Base-by-base conservation (phyloP, 2,888 invertebrate genomes). In the Tipula lateralis region DNA sequence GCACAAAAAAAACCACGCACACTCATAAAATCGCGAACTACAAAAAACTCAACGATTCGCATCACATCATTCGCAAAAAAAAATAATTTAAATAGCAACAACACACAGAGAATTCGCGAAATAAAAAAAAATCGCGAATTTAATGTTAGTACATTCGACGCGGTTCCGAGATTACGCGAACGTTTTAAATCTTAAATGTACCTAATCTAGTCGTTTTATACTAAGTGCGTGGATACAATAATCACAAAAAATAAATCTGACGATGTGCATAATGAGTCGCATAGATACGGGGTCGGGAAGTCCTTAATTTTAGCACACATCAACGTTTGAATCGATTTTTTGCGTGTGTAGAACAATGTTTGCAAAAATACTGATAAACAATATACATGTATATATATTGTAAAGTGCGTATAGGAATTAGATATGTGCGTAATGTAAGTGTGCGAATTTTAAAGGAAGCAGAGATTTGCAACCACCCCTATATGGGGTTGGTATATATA, bases 41-140 rank as follows among this genome's bases (percentile, higher is more conserved):
- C 7, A 29, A 81, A 81, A 81, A 81, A 81, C 16, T 81, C 29
- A 81, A 81, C 81, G 81, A 81, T 81, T 81, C 81, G 81, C 81
- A 81, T 81, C 81, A 81, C 81, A 81, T 81, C 81, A 81, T 81
- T 81, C 81, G 81, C 29, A 30, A 81, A 81, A 81, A 29, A 81
- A 29, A 80, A 80, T n/a, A 44, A 50, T 50, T 50, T 50, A 50
- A 50, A 50, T 50, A 50, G 44, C 44, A 50, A 50, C 44, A 50
- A 50, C 44, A 44, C 44, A 50, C 34, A 50, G 44, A 50, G 44
- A 50, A 50, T 50, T 50, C 29, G 81, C 81, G 81, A 81, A 81
- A 80, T 29, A 81, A 29, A 81, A 81, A 81, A 81, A 81, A 81
- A 81, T 29, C n/a, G 81, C 29, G 81, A 29, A 81, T 81, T 81